Conservation (phyloP, 1,140 invertebrate genomes). For the Listronotus bonariensis region DNA sequence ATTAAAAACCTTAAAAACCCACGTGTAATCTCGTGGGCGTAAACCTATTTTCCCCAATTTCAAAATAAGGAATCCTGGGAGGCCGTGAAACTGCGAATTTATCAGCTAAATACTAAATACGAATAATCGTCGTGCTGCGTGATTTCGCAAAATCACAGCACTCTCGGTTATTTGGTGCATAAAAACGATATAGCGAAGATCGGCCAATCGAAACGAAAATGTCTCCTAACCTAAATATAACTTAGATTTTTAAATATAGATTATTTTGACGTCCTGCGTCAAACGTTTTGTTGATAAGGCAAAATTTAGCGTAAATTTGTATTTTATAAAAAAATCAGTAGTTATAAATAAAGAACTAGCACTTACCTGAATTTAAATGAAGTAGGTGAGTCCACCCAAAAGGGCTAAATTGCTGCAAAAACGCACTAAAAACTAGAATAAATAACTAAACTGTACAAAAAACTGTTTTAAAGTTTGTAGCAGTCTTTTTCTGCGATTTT, state of each 20-base stretch:
- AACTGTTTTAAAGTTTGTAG: slow-evolving; percentile 24
- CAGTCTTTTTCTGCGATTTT: slow-evolving; percentile 29
- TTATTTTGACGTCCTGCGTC: slow-evolving; percentile 18
- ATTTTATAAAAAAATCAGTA: neutral
- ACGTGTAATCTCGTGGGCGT: slow-evolving; percentile 27
- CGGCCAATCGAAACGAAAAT: slow-evolving; percentile 6
- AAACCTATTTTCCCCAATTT: slow-evolving; percentile 32
- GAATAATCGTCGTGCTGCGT: neutral
- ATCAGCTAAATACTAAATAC: slow-evolving; percentile 1
- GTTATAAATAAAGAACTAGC: neutral
- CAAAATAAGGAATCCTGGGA: slow-evolving; percentile 12
- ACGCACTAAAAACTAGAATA: slow-evolving; percentile 31
- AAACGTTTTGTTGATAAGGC: slow-evolving; percentile 22
- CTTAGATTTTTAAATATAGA: slow-evolving; percentile 33
- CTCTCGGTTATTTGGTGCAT: slow-evolving; percentile 7
- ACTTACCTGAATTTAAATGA: slow-evolving; percentile 14
- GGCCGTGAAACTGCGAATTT: neutral
- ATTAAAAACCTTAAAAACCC: slow-evolving; percentile 23
- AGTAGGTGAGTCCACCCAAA: slow-evolving; percentile 33
- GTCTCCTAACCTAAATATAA: slow-evolving; percentile 39
- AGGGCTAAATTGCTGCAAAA: slow-evolving; percentile 10
- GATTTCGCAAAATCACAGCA: slow-evolving; percentile 5
- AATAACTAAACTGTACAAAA: slow-evolving; percentile 30
- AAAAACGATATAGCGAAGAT: slow-evolving; percentile 13
- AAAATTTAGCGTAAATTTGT: neutral